Evolutionary conservation across 2,888 invertebrate species (phyloP), one percentile per base, ranked within the genome.

Genomic region (Agonopterix arenella): DNA sequence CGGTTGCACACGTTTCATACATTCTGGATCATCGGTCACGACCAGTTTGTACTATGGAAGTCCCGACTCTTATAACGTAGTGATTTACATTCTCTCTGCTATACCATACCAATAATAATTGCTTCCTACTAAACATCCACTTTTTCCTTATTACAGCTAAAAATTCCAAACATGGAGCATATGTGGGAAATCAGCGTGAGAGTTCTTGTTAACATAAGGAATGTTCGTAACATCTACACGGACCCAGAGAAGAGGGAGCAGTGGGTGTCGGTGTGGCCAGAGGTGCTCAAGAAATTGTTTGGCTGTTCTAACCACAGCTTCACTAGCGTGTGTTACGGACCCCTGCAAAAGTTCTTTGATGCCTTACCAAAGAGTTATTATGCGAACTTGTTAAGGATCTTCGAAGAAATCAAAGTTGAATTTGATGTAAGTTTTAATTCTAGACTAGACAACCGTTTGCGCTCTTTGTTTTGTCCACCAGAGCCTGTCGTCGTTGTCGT

Each of bases 301-400:
- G 90, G 92, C n/a, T 64, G 85, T 50, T 94, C 95, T 0, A 79
- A 91, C 7, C 92, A 93, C 63, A 93, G 92, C n/a, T 82, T 94
- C 13, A 90, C 93, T 0, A 91, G 92, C 28, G 89, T 95, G 0
- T 70, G 82, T 1, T 92, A 93, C 47, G 93, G 93, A 0, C 90
- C 93, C 2, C 51, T 92, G 51, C 91, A 91, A 62, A 92, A 91
- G 64, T 81, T 93, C 54, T 90, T 89, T 62, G 90, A 92, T 60
- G 82, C 89, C 16, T 73, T 92, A 53, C 91, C 93, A 52, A 85
- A 89, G 62, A 89, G 88, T 53, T 84, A 90, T 61, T 90, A 90
- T 62, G 77, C 89, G 44, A 89, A 90, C 53, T 65, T 93, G 59
- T 66, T 89, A 44, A 72, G 76, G 50, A 89, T 90, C 46, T 91